Conservation (phyloP, 2,888 invertebrate species). For the Parascotia fuliginaria region DNA sequence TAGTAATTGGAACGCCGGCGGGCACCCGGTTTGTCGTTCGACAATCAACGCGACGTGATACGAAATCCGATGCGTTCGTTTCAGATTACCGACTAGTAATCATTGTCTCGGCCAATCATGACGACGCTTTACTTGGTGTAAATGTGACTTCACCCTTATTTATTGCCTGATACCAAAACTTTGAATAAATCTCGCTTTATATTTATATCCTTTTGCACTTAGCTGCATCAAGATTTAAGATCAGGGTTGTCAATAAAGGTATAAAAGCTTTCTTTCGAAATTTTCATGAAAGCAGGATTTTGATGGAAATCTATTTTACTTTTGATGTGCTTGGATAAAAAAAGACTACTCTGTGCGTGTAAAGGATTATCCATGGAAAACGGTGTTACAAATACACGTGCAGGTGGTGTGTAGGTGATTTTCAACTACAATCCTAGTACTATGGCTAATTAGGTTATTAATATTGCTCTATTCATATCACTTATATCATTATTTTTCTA, state of each 20-base stretch:
- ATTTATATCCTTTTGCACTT: slow-evolving; percentile 16
- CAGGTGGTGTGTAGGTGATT: too few relatives aligned
- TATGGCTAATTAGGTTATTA: too few relatives aligned
- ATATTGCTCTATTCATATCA: too few relatives aligned
- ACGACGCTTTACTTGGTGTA: slow-evolving; percentile 32
- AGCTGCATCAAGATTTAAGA: slow-evolving; percentile 10
- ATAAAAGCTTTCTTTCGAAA: slow-evolving; percentile 10
- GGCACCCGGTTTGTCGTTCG: slow-evolving; percentile 74
- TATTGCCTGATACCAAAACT: slow-evolving; percentile 10
- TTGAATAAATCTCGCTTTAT: slow-evolving; percentile 8
- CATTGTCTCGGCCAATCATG: slow-evolving; percentile 68
- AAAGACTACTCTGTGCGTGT: neutral
- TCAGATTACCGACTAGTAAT: slow-evolving; percentile 64
- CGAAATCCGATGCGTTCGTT: slow-evolving; percentile 79
- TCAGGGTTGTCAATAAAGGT: slow-evolving; percentile 9
- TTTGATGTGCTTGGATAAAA: neutral
- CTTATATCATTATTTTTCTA: too few relatives aligned
- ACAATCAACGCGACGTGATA: slow-evolving; percentile 84
- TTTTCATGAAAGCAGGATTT: slow-evolving; percentile 3
- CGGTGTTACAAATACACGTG: neutral
- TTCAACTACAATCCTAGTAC: too few relatives aligned
- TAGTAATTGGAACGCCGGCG: slow-evolving; percentile 79
- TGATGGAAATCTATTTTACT: slow-evolving; percentile 5
- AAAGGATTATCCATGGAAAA: slow-evolving; percentile 3
- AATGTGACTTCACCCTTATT: slow-evolving; percentile 28